Conservation (phyloP, 2,888 invertebrate genomes). For the Ecliptopera silaceata region DNA sequence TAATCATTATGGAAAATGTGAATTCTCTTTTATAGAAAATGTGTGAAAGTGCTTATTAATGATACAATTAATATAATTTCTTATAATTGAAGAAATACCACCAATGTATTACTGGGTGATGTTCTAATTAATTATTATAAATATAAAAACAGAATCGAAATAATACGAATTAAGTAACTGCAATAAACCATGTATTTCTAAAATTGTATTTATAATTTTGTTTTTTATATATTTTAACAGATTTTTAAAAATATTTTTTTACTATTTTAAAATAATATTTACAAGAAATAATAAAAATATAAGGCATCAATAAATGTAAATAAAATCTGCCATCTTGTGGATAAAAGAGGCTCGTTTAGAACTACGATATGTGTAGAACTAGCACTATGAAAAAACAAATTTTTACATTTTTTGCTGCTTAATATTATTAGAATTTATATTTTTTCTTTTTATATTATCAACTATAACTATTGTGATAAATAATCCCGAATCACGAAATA, state of each 20-base stretch:
- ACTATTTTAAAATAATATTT: too few species aligned
- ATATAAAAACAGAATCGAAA: slow-evolving; percentile 1
- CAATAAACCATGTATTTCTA: background rate
- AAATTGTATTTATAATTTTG: background rate
- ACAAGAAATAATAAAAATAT: too few species aligned
- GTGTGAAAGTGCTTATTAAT: background rate
- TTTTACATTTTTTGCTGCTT: background rate
- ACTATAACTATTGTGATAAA: slow-evolving; percentile 7
- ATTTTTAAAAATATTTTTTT: too few species aligned
- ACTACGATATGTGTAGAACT: too few species aligned
- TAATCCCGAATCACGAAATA: background rate
- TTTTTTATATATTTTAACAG: too few species aligned
- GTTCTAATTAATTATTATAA: slow-evolving; percentile 4
- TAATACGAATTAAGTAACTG: background rate
- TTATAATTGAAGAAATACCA: slow-evolving; percentile 14
- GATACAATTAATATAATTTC: background rate
- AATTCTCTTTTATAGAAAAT: too few species aligned
- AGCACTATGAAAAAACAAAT: too few species aligned
- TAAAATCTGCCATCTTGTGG: too few species aligned
- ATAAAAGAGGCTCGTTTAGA: too few species aligned
- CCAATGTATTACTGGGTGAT: slow-evolving; percentile 22
- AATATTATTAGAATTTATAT: background rate
- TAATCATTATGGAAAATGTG: background rate
- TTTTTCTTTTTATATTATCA: background rate
- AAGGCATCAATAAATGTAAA: too few species aligned